These are phyloP conservation scores for Enteromius afrohamiltoni DNA, from an alignment of 2,797 vertebrate species.

Conservation along the genomic window DNA sequence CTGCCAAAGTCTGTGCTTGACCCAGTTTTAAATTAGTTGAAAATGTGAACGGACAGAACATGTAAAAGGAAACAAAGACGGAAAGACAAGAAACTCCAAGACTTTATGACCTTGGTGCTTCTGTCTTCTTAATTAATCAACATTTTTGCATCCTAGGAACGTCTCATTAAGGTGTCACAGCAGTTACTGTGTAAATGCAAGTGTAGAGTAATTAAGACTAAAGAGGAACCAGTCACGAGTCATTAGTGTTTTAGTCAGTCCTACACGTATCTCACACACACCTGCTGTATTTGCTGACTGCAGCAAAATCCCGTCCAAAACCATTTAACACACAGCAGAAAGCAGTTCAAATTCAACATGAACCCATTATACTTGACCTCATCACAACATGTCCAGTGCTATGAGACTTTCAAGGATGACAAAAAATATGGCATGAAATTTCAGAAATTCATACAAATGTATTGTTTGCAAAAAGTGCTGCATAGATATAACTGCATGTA, in stretches of 20 bases:
- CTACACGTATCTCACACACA: not conserved
- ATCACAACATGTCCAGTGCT: not conserved
- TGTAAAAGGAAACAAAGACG: not conserved
- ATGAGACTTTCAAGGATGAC: not conserved
- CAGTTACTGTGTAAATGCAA: slow-evolving; percentile 19
- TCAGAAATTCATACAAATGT: not conserved
- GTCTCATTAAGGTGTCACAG: slow-evolving; percentile 67
- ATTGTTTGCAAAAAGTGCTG: too few relatives aligned
- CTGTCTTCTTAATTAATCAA: slow-evolving; percentile 57
- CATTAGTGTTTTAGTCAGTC: slow-evolving; percentile 27
- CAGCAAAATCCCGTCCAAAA: slow-evolving; percentile 10
- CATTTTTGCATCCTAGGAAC: slow-evolving; percentile 63
- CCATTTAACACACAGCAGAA: slow-evolving; percentile 21
- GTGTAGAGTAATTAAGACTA: slow-evolving; percentile 26
- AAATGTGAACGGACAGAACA: slow-evolving; percentile 60
- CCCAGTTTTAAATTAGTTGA: slow-evolving; percentile 64
- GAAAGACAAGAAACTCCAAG: slow-evolving; percentile 50
- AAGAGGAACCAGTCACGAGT: slow-evolving; percentile 17
- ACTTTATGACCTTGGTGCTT: slow-evolving; percentile 48
- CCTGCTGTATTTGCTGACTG: slow-evolving; percentile 53
- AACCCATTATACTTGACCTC: not conserved
- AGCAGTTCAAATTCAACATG: not conserved
- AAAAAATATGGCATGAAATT: not conserved
- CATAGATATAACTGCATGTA: not conserved
- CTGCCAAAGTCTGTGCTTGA: slow-evolving; percentile 56